phyloP scores from a whole-genome alignment of 2,113 vertebrate species.

The Percina caprodes region DNA sequence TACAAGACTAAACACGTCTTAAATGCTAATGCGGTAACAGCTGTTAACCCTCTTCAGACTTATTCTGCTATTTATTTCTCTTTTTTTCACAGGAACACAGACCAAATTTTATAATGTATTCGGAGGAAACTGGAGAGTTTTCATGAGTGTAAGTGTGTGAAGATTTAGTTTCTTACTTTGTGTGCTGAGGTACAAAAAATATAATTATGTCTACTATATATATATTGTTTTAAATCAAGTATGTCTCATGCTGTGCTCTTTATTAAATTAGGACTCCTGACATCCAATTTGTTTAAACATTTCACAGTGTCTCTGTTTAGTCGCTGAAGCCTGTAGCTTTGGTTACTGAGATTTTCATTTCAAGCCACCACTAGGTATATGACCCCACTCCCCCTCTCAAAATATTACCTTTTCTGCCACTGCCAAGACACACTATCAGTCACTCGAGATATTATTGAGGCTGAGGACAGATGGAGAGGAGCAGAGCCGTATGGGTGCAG shows the following conservation, averaged over 20 bases:
- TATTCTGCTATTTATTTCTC: slow-evolving; percentile 31
- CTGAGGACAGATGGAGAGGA: slow-evolving; percentile 50
- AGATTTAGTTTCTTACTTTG: slow-evolving; percentile 61
- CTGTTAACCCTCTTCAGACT: slow-evolving; percentile 54
- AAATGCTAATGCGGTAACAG: slow-evolving; percentile 65
- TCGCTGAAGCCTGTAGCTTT: slow-evolving; percentile 53
- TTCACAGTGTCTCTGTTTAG: slow-evolving; percentile 73
- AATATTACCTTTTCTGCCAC: slow-evolving; percentile 78
- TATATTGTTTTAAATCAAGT: slow-evolving; percentile 80
- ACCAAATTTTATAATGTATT: slow-evolving; percentile 60
- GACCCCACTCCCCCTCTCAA: slow-evolving; percentile 59
- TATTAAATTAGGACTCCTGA: slow-evolving; percentile 75
- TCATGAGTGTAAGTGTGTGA: slow-evolving; percentile 45
- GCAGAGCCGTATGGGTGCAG: slow-evolving; percentile 21
- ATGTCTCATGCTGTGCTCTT: slow-evolving; percentile 69
- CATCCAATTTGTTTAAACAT: slow-evolving; percentile 75
- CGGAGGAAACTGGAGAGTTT: slow-evolving; percentile 52
- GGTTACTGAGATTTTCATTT: slow-evolving; percentile 66
- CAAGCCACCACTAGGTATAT: slow-evolving; percentile 54
- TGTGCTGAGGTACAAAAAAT: slow-evolving; percentile 51
- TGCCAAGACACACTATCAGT: slow-evolving; percentile 77
- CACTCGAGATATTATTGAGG: slow-evolving; percentile 58
- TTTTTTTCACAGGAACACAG: slow-evolving; percentile 43
- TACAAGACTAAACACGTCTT: slow-evolving; percentile 56
- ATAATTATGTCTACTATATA: slow-evolving; percentile 72